Percentiles rank a stretch among this genome's conserved stretches.
phyloP scores from a whole-genome alignment of 1,140 invertebrate species.

The Nephotettix cincticeps region DNA sequence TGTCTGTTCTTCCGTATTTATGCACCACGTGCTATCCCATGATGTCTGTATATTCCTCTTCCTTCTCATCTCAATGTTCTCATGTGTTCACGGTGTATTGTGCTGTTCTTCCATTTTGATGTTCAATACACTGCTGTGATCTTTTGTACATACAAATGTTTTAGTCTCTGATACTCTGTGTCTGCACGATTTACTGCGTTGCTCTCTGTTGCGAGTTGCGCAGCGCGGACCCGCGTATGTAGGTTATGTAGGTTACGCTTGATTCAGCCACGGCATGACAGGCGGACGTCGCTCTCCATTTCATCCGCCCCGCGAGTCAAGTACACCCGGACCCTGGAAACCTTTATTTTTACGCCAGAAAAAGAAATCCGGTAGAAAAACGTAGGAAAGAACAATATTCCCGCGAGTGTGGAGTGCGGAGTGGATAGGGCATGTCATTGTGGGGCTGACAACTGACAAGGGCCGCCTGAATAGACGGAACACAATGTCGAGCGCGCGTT shows the following conservation, averaged over 20 bases:
- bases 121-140: no score
- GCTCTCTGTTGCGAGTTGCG: neutral
- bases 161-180: no score
- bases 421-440: neutral
- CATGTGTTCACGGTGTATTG: no score
- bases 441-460: neutral
- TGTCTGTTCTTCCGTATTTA: no score
- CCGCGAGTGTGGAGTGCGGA: neutral
- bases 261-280: neutral
- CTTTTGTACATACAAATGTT: no score
- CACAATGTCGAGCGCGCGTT: neutral
- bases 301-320: neutral
- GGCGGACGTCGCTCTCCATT: neutral
- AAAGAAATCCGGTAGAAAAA: neutral
- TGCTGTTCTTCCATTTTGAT: no score
- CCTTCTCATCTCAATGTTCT: no score
- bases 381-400: constrained; percentile 14
- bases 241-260: constrained; percentile 17
- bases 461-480: neutral
- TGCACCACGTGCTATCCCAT: no score
- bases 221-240: neutral
- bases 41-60: no score
- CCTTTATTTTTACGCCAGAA: neutral
- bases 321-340: neutral
- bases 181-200: no score